Base-by-base conservation (phyloP, 1,140 invertebrate genomes). In the Ostrea edulis region DNA sequence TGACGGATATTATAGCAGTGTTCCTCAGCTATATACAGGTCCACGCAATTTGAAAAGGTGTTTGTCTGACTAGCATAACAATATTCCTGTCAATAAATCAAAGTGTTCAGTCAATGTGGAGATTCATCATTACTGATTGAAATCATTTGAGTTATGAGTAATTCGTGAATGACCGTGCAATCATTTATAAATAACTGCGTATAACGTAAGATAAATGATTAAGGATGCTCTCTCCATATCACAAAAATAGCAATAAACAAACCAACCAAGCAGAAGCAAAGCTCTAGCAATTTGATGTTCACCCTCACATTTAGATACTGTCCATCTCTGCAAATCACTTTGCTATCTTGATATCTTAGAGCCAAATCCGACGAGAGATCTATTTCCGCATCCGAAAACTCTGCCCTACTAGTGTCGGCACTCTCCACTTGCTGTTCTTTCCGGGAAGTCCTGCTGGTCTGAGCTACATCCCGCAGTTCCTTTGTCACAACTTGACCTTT, bases 301-400 rank as follows among this genome's bases (percentile, higher is more conserved):
- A 77, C 35, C 35, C 12, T 25, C 9, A 77, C 0, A 25, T 77
- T 25, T 29, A 77, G 12, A 35, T 77, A 77, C 2, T 77, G 68
- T 77, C 68, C 29, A 35, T 77, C 25, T 25, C 2, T 77, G 14
- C 29, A 29, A 0, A 35, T 29, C 29, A 14, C 9, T 29, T 22
- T 9, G 8, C 5, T 14, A 5, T 8, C 35, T 77, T 77, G 3
- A 22, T 25, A 35, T 8, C 11, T 35, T 35, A 8, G 2, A 17
- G 22, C 8, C 14, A 77, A 25, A 77, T 77, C 68, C 0, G 14
- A 14, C 8, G 29, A 35, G 22, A 25, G 5, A 3, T 77, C 68
- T 25, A 29, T 29, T 77, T 77, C 68, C 25, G 25, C 68, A 77
- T 77, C 68, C 0, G 68, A 77, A 77, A 77, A 77, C 14, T 77